Base-by-base conservation (phyloP, 2,888 invertebrate species). In the Trachelus stipa region DNA sequence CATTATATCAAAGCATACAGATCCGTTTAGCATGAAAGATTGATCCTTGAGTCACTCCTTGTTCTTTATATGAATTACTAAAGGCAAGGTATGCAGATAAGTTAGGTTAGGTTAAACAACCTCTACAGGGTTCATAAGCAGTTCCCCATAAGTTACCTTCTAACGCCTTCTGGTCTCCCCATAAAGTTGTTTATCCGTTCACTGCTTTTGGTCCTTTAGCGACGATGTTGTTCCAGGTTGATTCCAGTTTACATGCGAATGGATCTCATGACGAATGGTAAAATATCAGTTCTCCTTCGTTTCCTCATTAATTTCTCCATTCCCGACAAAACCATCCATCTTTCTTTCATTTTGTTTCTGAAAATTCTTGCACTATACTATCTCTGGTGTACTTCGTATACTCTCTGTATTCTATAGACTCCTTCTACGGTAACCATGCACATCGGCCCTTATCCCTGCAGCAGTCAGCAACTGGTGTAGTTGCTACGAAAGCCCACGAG, bases 181-280 rank as follows among this genome's bases (percentile, higher is more conserved):
- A 84, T 88, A 83, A 87, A 80, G 86, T 87, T 88, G 87, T 88
- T 88, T 88, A 88, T 87, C 83, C 87, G 81, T 87, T 87, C 85
- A 84, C 88, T 87, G 87, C 87, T 84, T 86, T 87, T 85, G 83
- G 85, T 76, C 82, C 80, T 85, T 86, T 84, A 79, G 75, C 80
- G 73, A 71, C 79, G 71, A 73, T 77, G 40, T 78, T 69, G 15
- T 76, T 69, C 33, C 6, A n/a, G 11, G 34, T 15, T 69, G 69
- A 33, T 4, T 69, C 35, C n/a, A n/a, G 71, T 56, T 56, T 56
- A 23, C 56, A 56, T 9, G 15, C 56, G 23, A 23, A 56, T 56
- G 23, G 23, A 0, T 56, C 23, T 56, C 23, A 23, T 9, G 56
- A 23, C 23, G 23, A 23, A 56, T 56, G 56, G 56, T 23, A 56